These are phyloP conservation scores for Patella pellucida DNA, from an alignment of 2,888 invertebrate species.

Conservation along the genomic window DNA sequence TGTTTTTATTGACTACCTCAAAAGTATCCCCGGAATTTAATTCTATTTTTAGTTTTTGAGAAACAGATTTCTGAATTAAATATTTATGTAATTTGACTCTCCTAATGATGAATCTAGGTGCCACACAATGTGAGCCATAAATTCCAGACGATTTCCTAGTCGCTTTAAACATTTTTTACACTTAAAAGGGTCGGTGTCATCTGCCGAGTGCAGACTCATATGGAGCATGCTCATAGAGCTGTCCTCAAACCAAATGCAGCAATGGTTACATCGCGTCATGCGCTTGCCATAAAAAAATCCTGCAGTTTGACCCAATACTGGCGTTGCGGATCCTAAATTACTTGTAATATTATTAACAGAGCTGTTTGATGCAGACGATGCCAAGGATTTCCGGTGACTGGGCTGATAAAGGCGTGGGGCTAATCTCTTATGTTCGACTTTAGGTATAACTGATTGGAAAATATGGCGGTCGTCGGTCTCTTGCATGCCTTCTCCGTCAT, in stretches of 20 bases:
- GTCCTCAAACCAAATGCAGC: conserved; percentile 43
- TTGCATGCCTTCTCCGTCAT: conserved; percentile 6
- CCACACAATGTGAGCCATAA: conserved; percentile 59
- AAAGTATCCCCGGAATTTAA: no score
- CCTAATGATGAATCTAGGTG: conserved; percentile 57
- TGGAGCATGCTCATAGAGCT: conserved; percentile 45
- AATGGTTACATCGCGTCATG: conserved; percentile 30
- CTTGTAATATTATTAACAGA: conserved; percentile 1
- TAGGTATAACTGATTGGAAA: neutral
- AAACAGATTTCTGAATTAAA: no score
- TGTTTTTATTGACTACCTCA: no score
- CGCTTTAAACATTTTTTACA: conserved; percentile 59
- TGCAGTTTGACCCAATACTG: conserved; percentile 15
- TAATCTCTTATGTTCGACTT: neutral
- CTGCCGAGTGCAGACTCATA: conserved; percentile 53
- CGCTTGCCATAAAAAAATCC: conserved; percentile 20
- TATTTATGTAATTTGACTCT: conserved; percentile 13
- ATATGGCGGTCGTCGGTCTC: neutral
- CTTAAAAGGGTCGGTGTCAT: conserved; percentile 54
- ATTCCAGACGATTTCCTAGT: conserved; percentile 57
- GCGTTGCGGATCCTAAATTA: neutral
- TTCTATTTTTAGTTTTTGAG: no score
- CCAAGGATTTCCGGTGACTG: neutral
- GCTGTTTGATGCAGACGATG: neutral
- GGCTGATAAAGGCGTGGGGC: neutral